Conservation (phyloP, 2,888 invertebrate genomes). For the Callyntrura guangdongensis region DNA sequence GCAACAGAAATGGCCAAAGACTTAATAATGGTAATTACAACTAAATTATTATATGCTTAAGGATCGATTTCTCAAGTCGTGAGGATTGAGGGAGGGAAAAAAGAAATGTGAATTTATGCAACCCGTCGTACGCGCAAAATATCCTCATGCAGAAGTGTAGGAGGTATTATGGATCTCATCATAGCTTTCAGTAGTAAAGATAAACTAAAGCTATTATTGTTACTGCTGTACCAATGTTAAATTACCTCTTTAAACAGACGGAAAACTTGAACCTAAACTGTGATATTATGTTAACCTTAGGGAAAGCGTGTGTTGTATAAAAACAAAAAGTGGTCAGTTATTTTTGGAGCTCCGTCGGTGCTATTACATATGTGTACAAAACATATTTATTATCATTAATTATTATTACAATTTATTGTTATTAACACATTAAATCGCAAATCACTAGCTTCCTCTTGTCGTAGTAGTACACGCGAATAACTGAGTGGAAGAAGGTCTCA, state of each 20-base stretch:
- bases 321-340: conserved; percentile 74
- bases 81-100: background rate
- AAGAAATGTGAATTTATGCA: conserved; percentile 13
- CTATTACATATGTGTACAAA: conserved; percentile 69
- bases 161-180: conserved; percentile 73
- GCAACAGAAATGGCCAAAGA: conserved; percentile 65
- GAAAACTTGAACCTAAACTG: conserved; percentile 77
- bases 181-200: conserved; percentile 73
- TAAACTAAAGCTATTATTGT: conserved; percentile 13
- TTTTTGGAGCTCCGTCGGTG: conserved; percentile 81
- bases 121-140: conserved; percentile 63
- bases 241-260: conserved; percentile 65
- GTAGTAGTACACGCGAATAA: conserved; percentile 68
- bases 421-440: conserved; percentile 69
- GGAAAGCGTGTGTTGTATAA: conserved; percentile 59
- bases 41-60: conserved; percentile 66
- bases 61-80: conserved; percentile 30
- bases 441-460: conserved; percentile 72
- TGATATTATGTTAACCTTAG: conserved; percentile 74
- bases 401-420: conserved; percentile 73
- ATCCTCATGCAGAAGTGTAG: conserved; percentile 11
- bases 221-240: conserved; percentile 51
- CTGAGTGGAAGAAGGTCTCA: conserved; percentile 69
- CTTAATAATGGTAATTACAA: conserved; percentile 69
- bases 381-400: conserved; percentile 62